phyloP scores from a whole-genome alignment of 2,888 invertebrate species.

The Lithophane leautieri region DNA sequence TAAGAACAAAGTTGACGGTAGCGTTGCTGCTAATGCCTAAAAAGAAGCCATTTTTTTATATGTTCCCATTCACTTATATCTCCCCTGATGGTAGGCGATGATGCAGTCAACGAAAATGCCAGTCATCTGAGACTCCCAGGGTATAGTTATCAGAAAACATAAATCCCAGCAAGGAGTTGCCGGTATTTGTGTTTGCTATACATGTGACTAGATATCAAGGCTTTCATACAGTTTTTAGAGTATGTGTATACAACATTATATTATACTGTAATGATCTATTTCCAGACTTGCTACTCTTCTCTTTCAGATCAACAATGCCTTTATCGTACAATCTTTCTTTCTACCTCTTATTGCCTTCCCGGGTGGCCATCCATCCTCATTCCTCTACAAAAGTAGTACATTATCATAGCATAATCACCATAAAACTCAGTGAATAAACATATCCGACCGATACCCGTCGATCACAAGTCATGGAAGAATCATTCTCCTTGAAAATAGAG shows the following conservation, averaged over 20 bases:
- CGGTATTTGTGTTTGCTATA: background rate
- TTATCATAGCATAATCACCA: conserved; percentile 53
- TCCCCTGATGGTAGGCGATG: too few species aligned
- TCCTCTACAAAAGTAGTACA: conserved; percentile 49
- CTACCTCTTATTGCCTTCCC: conserved; percentile 16
- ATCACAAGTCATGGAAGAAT: conserved; percentile 63
- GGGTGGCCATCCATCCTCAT: conserved; percentile 38
- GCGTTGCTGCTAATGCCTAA: background rate
- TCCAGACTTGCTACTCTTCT: background rate
- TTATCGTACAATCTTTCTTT: conserved; percentile 23
- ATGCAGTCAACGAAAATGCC: background rate
- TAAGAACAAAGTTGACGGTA: conserved; percentile 19
- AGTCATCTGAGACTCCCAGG: background rate
- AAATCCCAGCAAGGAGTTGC: background rate
- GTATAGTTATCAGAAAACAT: background rate
- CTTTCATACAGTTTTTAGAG: background rate
- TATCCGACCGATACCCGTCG: conserved; percentile 54
- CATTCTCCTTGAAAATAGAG: conserved; percentile 52
- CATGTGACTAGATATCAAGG: background rate
- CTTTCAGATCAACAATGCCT: conserved; percentile 16
- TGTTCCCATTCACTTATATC: background rate
- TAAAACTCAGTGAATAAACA: conserved; percentile 64
- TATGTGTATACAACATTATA: background rate
- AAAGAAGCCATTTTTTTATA: background rate
- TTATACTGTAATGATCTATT: conserved; percentile 1